A percentile compares a stretch with the other conserved stretches of the same genome.
Conservation (phyloP, 2,797 vertebrate genomes). For the Microhierax caerulescens region DNA sequence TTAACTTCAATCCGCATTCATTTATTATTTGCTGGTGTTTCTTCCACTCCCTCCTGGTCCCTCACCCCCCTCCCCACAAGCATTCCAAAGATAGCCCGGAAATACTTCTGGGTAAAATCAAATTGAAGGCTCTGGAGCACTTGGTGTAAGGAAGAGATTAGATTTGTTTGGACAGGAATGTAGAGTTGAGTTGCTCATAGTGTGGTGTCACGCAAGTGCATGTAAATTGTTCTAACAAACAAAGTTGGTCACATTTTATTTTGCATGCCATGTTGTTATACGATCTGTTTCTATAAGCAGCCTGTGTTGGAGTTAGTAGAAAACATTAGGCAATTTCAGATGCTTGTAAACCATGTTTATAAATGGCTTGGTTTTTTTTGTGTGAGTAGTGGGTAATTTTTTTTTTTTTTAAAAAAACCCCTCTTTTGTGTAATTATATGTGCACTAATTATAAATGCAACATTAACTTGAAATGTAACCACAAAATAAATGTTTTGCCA, state of each 20-base stretch:
- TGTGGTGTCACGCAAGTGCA: not conserved
- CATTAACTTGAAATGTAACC: not conserved
- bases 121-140: not conserved
- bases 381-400: not conserved
- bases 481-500: not conserved
- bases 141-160: slow-evolving; percentile 49
- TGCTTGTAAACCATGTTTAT: not conserved
- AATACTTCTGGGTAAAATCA: slow-evolving; percentile 55
- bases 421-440: not conserved
- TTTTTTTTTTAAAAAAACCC: not conserved
- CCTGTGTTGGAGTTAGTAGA: not conserved
- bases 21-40: not conserved
- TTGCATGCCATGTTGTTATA: not conserved
- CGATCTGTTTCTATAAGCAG: not conserved
- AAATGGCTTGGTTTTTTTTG: not conserved
- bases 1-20: not conserved
- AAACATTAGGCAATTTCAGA: not conserved
- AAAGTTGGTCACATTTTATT: not conserved
- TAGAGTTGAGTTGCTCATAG: not conserved
- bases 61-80: not conserved
- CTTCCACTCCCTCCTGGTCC: not conserved
- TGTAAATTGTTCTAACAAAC: slow-evolving; percentile 26
- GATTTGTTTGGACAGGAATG: slow-evolving; percentile 59
- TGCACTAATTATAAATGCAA: not conserved
- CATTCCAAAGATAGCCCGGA: slow-evolving; percentile 47